Percentiles rank a stretch among this genome's conserved stretches.
These are phyloP conservation scores for Amazona vittata DNA, from an alignment of 2,113 vertebrate species.

Conservation along the genomic window DNA sequence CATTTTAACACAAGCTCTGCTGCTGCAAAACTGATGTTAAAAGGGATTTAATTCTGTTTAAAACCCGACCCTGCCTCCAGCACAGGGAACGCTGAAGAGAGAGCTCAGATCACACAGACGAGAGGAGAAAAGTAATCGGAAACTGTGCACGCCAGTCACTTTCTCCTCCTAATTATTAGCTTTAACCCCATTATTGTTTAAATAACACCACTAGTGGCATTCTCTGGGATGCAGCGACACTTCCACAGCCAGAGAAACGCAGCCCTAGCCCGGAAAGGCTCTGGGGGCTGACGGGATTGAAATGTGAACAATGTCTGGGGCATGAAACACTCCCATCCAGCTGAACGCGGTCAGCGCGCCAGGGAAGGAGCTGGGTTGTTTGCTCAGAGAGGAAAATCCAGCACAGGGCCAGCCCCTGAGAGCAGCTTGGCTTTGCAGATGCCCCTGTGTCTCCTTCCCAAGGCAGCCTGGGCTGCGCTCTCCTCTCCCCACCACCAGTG, in stretches of 20 bases:
- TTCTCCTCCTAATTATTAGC: constrained; percentile 5
- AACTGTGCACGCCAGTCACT: constrained; percentile 6
- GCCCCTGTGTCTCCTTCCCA: neutral
- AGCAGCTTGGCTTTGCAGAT: neutral
- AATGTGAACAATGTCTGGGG: neutral
- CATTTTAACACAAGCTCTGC: neutral
- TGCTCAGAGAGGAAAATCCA: neutral
- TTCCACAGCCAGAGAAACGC: neutral
- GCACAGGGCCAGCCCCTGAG: neutral
- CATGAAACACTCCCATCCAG: neutral
- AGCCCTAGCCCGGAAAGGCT: neutral
- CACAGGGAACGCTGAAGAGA: neutral
- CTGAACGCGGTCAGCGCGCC: rapidly evolving
- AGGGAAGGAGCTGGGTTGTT: neutral
- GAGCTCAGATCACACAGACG: neutral
- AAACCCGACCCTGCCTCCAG: constrained; percentile 45
- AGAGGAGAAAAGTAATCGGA: neutral
- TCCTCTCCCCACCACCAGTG: neutral
- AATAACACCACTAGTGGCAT: neutral
- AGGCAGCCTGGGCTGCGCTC: neutral
- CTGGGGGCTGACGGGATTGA: neutral
- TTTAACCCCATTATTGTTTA: neutral
- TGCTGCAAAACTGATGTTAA: neutral
- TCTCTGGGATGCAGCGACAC: neutral
- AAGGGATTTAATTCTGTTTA: constrained; percentile 51